These are phyloP conservation scores for Epistrophella euchroma DNA, from an alignment of 2,888 invertebrate species.

Conservation along the genomic window DNA sequence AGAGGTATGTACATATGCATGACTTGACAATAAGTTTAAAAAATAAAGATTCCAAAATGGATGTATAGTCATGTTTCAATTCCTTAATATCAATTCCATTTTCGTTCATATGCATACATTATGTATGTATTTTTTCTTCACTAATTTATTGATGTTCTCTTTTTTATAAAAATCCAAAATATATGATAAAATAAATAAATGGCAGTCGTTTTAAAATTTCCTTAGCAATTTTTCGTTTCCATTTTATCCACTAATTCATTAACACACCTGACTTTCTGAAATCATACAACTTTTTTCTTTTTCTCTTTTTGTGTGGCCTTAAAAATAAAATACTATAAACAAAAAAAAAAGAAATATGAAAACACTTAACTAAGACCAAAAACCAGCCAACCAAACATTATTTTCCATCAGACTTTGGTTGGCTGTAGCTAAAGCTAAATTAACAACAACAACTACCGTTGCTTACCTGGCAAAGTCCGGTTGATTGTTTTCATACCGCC, in stretches of 20 bases:
- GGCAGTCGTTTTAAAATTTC: background rate
- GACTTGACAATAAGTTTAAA: too few relatives aligned
- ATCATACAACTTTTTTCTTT: background rate
- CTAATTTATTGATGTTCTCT: too few relatives aligned
- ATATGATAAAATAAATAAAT: background rate
- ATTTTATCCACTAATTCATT: background rate
- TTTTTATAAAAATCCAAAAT: too few relatives aligned
- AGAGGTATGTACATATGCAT: too few relatives aligned
- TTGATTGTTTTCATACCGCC: background rate
- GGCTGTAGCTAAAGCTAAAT: background rate
- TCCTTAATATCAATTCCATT: too few relatives aligned
- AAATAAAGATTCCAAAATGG: too few relatives aligned
- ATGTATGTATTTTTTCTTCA: too few relatives aligned
- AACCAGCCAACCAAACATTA: background rate
- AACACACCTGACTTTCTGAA: slow-evolving; percentile 6
- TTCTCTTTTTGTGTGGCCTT: background rate
- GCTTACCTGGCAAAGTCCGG: background rate
- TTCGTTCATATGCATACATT: too few relatives aligned
- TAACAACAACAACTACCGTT: background rate
- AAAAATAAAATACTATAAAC: background rate
- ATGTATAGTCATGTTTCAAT: too few relatives aligned
- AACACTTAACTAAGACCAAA: background rate
- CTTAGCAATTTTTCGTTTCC: background rate
- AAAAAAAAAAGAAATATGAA: background rate
- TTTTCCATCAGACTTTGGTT: background rate